Evolutionary conservation across 2,113 vertebrate species (phyloP), one percentile per base, ranked within the genome.

Genomic region (Pedetes capensis): DNA sequence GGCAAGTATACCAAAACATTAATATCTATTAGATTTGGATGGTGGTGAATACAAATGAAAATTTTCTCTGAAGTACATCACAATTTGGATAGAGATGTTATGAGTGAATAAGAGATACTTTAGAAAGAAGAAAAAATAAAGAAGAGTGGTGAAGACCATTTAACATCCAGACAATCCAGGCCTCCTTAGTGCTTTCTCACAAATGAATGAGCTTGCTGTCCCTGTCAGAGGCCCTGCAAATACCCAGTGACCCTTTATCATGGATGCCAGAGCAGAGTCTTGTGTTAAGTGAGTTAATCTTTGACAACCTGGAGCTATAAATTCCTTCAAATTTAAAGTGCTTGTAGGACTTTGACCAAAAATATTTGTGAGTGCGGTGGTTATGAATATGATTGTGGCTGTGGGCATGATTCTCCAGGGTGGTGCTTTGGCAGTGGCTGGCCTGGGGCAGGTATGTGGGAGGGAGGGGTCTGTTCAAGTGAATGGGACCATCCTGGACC

Each of bases 1-100:
- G 42, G 53, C 16, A 84, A 79, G 49, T 69, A 69, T 57, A 34
- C 78, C 37, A 95, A 97, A 87, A 92, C 87, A 57, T 95, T 89
- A 92, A 68, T 81, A 87, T 37, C 42, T 64, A 51, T 89, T 95
- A 61, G 42, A 37, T 42, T n/a, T 96, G 66, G 27, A 83, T 71
- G 20, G 37, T 90, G 42, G 32, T 82, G 71, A 92, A 78, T 68
- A 74, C 59, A 87, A 92, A 83, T 95, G 61, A 89, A 74, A 34
- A 1, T 76, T 63, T 89, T 97, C 78, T 63, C 20, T 74, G 47
- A 61, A 95, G 74, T 80, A 51, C 68, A 88, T 91, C 44, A 91
- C 27, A 74, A n/a, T 93, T 92, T 92, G 61, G 69, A 47, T 66
- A 87, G 79, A 87, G 84, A 84, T 42, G 22, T 84, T 59, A 59